Percentiles rank a stretch among this genome's conserved stretches.
Conservation (phyloP, 2,888 invertebrate species). For the Phytoseiulus persimilis region DNA sequence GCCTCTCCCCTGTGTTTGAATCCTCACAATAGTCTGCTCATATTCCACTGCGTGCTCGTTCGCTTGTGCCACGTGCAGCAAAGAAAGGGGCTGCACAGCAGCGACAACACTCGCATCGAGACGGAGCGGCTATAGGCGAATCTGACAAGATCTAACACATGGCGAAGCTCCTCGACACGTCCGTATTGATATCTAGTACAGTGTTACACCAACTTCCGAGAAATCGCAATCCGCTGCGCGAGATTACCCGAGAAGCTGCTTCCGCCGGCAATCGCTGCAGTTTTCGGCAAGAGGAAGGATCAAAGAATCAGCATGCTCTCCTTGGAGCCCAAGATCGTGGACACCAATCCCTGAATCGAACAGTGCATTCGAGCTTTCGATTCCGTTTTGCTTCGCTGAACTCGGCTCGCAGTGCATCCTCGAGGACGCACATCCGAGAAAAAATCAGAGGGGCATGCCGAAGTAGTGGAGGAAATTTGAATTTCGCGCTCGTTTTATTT, state of each 20-base stretch:
- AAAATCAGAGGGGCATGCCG: too few species aligned
- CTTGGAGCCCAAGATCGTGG: too few species aligned
- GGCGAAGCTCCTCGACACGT: background rate
- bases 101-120: background rate
- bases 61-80: background rate
- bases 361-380: too few species aligned
- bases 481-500: too few species aligned
- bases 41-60: background rate
- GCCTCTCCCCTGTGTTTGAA: background rate
- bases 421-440: too few species aligned
- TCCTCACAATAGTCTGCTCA: background rate
- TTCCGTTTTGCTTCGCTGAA: too few species aligned
- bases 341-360: too few species aligned
- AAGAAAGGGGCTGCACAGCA: background rate
- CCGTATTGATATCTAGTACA: background rate
- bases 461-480: too few species aligned
- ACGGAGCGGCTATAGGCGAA: background rate
- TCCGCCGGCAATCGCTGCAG: background rate
- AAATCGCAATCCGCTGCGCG: background rate
- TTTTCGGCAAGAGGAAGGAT: background rate
- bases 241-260: background rate
- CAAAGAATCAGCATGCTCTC: background rate
- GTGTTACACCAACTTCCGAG: background rate
- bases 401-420: too few species aligned
- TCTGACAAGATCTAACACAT: background rate